Percentiles rank a stretch among this genome's conserved stretches.
Evolutionary conservation across 2,888 invertebrate genomes (phyloP).

Genomic region (Pachydiplax longipennis): DNA sequence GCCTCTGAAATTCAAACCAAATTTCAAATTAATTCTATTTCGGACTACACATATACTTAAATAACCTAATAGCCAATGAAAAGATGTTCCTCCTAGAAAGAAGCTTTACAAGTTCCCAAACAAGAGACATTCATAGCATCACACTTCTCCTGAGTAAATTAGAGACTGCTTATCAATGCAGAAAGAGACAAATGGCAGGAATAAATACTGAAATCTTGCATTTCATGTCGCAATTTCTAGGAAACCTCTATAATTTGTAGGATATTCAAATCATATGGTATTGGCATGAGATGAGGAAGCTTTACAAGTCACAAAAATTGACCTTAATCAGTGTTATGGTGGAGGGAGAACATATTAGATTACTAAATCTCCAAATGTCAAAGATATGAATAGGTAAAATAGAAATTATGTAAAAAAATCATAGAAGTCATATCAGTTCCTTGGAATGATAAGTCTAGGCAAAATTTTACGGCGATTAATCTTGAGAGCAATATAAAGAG

Average conservation of each 20-base stretch:
- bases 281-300: neutral
- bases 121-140: neutral
- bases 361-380: neutral
- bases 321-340: neutral
- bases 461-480: no score
- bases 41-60: neutral
- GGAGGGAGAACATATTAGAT: neutral
- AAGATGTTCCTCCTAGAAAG: neutral
- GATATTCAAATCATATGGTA: neutral
- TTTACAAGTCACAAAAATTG: neutral
- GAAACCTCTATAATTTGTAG: neutral
- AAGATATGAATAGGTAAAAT: no score
- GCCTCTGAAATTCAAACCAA: no score
- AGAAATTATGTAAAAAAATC: no score
- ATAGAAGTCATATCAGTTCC: no score
- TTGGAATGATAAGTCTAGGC: no score
- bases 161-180: neutral
- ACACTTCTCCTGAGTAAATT: neutral
- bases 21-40: no score
- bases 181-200: neutral
- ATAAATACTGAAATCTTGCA: no score
- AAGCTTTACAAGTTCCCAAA: neutral
- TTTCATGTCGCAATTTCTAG: neutral
- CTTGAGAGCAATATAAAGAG: no score
- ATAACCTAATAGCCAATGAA: neutral